Evolutionary conservation across 2,888 invertebrate genomes (phyloP).

Genomic region (Stictocephala bisonia): DNA sequence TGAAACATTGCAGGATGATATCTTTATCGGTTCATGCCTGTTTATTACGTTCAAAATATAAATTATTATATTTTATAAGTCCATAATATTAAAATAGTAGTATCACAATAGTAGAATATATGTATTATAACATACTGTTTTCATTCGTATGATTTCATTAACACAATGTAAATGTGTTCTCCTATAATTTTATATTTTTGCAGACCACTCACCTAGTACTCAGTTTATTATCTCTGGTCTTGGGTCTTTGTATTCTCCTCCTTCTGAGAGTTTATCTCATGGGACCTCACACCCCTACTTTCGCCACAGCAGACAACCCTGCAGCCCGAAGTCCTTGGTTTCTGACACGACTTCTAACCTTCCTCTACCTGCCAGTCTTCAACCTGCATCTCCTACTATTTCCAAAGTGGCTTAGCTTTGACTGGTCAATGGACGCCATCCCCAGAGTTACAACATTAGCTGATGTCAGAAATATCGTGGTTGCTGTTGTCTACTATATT

Average conservation of each 20-base stretch:
- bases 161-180: too few species aligned
- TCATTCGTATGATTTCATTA: too few species aligned
- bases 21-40: too few species aligned
- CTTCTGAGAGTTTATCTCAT: constrained; percentile 83
- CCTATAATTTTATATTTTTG: constrained; percentile 17
- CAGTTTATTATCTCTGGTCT: constrained; percentile 61
- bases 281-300: constrained; percentile 78
- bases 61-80: too few species aligned
- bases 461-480: constrained; percentile 83
- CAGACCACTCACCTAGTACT: constrained; percentile 38
- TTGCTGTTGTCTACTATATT: constrained; percentile 78
- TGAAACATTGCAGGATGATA: too few species aligned
- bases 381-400: constrained; percentile 89
- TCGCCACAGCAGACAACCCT: constrained; percentile 96
- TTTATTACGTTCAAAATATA: too few species aligned
- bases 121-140: too few species aligned
- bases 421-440: constrained; percentile 99
- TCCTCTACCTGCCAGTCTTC: constrained; percentile 90
- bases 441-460: constrained; percentile 82
- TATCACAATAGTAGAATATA: too few species aligned
- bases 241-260: constrained; percentile 69
- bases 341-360: constrained; percentile 87
- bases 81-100: too few species aligned
- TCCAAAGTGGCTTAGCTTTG: constrained; percentile 92
- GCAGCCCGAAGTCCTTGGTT: constrained; percentile 87